Percentiles rank a stretch among this genome's conserved stretches.
phyloP scores from a whole-genome alignment of 1,140 invertebrate species.

The Microplitis demolitor region DNA sequence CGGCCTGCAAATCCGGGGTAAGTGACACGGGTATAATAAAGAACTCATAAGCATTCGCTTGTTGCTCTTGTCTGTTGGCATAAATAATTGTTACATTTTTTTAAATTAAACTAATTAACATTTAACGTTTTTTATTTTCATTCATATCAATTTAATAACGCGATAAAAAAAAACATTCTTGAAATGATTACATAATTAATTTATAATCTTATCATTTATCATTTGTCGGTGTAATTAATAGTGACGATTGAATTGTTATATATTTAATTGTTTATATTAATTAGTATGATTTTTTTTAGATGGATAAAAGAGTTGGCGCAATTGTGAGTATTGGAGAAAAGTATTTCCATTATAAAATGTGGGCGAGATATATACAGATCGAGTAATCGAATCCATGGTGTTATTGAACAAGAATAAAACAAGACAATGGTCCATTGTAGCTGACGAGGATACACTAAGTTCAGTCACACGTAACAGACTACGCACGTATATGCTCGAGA shows the following conservation, averaged over 20 bases:
- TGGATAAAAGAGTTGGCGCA: neutral
- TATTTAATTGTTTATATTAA: too few species aligned
- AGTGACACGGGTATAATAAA: neutral
- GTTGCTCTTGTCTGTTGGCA: neutral
- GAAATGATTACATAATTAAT: too few species aligned
- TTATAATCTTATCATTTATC: too few species aligned
- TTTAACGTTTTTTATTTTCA: too few species aligned
- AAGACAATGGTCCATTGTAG: constrained; percentile 54
- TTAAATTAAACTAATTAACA: neutral
- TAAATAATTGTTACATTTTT: neutral
- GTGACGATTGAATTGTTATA: neutral
- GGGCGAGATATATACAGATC: constrained; percentile 39
- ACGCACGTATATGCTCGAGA: constrained; percentile 3
- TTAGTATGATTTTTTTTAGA: neutral
- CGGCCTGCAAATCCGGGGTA: constrained; percentile 13
- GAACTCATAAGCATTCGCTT: neutral
- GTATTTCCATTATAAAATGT: constrained; percentile 39
- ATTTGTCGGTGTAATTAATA: too few species aligned
- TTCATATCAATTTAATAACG: too few species aligned
- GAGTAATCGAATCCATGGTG: constrained; percentile 49
- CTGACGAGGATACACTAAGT: constrained; percentile 34
- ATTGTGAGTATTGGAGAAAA: constrained; percentile 1
- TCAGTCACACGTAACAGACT: constrained; percentile 5
- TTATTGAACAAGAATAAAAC: constrained; percentile 38
- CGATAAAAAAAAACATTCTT: too few species aligned